A percentile compares a stretch with the other conserved stretches of the same genome.
Evolutionary conservation across 2,113 vertebrate species (phyloP).

Genomic region (Etia nguti): DNA sequence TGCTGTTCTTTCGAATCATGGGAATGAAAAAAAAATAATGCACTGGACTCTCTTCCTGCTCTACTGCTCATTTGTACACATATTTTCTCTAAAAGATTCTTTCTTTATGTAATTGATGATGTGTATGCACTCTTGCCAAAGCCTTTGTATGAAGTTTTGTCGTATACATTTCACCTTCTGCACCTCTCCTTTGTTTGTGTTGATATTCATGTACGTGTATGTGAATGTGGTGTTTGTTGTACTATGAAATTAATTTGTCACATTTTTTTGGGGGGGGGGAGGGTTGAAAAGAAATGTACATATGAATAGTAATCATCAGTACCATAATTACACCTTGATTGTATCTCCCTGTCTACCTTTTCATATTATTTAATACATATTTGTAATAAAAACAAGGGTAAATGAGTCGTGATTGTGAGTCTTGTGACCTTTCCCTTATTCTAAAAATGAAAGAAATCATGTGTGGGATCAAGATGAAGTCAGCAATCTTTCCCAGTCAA

Average conservation of each 20-base stretch:
- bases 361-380: conserved; percentile 79
- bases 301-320: conserved; percentile 68
- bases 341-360: conserved; percentile 59
- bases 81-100: conserved; percentile 53
- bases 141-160: conserved; percentile 73
- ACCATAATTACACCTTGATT: conserved; percentile 65
- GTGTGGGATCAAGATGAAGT: background rate
- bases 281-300: conserved; percentile 51
- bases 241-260: conserved; percentile 65
- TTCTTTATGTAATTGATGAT: conserved; percentile 67
- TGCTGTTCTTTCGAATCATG: conserved; percentile 62
- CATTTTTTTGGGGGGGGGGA: conserved; percentile 1
- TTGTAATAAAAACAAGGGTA: conserved; percentile 68
- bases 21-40: conserved; percentile 61
- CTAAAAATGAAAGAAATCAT: background rate
- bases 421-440: background rate
- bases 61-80: conserved; percentile 68
- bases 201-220: conserved; percentile 39
- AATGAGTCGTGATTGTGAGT: background rate
- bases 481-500: conserved; percentile 12
- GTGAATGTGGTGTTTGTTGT: conserved; percentile 64
- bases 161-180: conserved; percentile 48
- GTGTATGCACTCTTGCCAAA: conserved; percentile 77
- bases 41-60: conserved; percentile 72
- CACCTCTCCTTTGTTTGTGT: conserved; percentile 42